Conservation (phyloP, 2,888 invertebrate species). For the Atethmia centrago region DNA sequence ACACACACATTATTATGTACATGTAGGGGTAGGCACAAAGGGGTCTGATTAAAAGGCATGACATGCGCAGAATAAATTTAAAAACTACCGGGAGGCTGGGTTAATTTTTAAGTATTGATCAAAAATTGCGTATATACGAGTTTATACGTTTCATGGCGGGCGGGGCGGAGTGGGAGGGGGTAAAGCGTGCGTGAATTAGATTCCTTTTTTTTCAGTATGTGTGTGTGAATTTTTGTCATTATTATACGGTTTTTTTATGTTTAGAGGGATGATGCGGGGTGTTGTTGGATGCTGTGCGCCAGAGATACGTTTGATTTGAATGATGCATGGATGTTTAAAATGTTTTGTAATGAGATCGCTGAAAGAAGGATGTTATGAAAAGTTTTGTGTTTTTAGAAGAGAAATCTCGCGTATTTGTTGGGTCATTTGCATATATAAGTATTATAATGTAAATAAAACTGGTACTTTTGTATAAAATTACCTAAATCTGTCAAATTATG, state of each 20-base stretch:
- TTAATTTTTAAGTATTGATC: constrained; percentile 91
- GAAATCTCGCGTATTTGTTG: neutral
- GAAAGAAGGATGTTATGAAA: neutral
- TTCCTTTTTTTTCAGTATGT: constrained; percentile 75
- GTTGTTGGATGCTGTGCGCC: constrained; percentile 40
- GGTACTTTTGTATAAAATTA: no score
- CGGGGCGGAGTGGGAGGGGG: constrained; percentile 59
- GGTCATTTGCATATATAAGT: neutral
- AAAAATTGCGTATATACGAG: constrained; percentile 87
- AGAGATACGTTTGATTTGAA: constrained; percentile 57
- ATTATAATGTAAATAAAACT: neutral
- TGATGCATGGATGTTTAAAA: constrained; percentile 32
- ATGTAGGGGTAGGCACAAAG: constrained; percentile 83
- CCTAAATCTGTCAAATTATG: neutral
- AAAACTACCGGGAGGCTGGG: constrained; percentile 89
- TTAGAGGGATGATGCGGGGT: constrained; percentile 56
- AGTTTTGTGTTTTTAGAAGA: neutral
- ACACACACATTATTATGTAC: constrained; percentile 66
- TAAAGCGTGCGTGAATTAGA: constrained; percentile 86
- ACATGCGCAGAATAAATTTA: constrained; percentile 90
- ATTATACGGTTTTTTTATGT: constrained; percentile 70
- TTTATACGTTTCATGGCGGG: constrained; percentile 63
- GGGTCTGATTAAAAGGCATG: constrained; percentile 90
- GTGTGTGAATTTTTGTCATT: constrained; percentile 86
- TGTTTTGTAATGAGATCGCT: constrained; percentile 44